Evolutionary conservation across 2,888 invertebrate genomes (phyloP).

Genomic region (Papilio elwesi): DNA sequence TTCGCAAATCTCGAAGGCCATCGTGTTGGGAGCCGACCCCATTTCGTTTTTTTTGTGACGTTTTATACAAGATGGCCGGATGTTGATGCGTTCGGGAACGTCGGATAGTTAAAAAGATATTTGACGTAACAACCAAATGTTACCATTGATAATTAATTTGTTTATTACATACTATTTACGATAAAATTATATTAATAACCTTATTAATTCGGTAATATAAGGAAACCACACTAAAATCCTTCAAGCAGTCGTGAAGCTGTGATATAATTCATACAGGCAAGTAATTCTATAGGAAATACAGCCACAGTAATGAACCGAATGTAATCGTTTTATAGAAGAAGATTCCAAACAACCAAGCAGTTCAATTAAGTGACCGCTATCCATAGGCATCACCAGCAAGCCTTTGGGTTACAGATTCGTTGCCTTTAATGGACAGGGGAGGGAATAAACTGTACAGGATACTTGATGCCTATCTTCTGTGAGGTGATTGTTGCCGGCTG

Average conservation of each 20-base stretch:
- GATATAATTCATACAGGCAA: too few relatives aligned
- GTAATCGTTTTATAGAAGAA: not conserved
- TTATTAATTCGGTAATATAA: not conserved
- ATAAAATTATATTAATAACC: too few relatives aligned
- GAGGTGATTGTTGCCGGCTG: too few relatives aligned
- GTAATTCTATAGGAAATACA: too few relatives aligned
- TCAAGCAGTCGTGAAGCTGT: not conserved
- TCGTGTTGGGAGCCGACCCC: slow-evolving; percentile 19
- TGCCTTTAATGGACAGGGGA: too few relatives aligned
- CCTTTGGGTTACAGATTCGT: too few relatives aligned
- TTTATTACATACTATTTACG: too few relatives aligned
- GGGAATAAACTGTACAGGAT: too few relatives aligned
- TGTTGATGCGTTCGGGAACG: slow-evolving; percentile 28
- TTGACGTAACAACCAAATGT: not conserved
- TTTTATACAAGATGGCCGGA: slow-evolving; percentile 29
- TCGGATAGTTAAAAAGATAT: not conserved
- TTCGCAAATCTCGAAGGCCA: slow-evolving; percentile 37
- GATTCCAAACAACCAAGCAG: not conserved
- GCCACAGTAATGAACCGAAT: not conserved
- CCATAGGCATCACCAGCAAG: too few relatives aligned
- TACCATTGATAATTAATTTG: not conserved
- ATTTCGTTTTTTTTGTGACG: slow-evolving; percentile 32
- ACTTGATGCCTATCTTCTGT: too few relatives aligned
- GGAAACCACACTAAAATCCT: not conserved
- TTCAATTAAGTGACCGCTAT: too few relatives aligned